Base-by-base conservation (phyloP, 2,888 invertebrate genomes). In the Limenitis camilla region DNA sequence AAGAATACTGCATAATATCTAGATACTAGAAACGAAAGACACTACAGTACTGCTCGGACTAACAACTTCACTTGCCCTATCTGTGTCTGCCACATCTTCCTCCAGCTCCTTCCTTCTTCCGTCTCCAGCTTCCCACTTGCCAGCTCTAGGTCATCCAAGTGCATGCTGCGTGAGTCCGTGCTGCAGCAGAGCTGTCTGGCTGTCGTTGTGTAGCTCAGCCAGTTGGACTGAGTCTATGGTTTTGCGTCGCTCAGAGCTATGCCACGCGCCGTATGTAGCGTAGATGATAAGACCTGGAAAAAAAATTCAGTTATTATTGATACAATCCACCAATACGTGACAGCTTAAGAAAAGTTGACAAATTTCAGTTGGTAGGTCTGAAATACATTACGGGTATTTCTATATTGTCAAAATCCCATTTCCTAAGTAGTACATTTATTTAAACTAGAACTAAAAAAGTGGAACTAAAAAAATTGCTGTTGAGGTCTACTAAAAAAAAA, bases 241-340 rank as follows among this genome's bases (percentile, higher is more conserved):
- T 10, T 78, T 78, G 1, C 79, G 76, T 5, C 89, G 76, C 63
- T 90, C 90, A 0, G 78, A 78, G 62, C 93, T 93, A 75, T 94
- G 89, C 89, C 92, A 91, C 38, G 92, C 89, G 48, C 94, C 94
- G 74, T 94, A 94, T 7, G 88, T 81, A 59, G 92, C 89, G 79
- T 94, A 94, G 66, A 94, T 93, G 6, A 91, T 58, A 4, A 94
- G 82, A 61, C 94, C 94, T 92, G 78, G 60, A 75, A 57, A 49
- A 43, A 53, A 44, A 36, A 46, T 31, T 53, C 9, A 6, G 10
- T 19, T 44, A 33, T 30, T 28, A 29, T n/a, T n/a, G n/a, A n/a
- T n/a, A n/a, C n/a, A n/a, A n/a, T n/a, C n/a, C n/a, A n/a, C n/a
- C n/a, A n/a, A n/a, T n/a, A n/a, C n/a, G n/a, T n/a, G n/a, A n/a